These are phyloP conservation scores for Lytechinus variegatus DNA, from an alignment of 35 echinoderm and acorn worm genomes.

Conservation along the genomic window DNA sequence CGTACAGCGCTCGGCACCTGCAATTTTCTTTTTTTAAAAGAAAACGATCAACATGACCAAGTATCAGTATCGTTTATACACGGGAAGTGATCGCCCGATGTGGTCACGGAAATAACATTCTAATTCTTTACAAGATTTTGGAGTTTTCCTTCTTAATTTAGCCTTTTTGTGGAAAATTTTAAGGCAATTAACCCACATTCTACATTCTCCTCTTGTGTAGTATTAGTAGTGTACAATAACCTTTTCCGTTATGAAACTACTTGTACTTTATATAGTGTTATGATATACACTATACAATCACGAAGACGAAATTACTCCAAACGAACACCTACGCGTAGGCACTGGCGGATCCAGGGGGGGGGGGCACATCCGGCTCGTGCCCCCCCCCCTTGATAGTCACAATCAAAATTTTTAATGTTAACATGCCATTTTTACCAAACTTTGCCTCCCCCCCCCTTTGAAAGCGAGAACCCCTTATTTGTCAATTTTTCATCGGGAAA, in stretches of 20 bases:
- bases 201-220: background rate
- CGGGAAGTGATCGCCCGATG: background rate
- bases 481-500: too few relatives aligned
- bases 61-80: background rate
- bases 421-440: too few relatives aligned
- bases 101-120: background rate
- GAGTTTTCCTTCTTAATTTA: background rate
- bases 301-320: too few relatives aligned
- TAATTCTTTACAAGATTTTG: background rate
- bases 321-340: too few relatives aligned
- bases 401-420: too few relatives aligned
- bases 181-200: background rate
- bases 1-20: background rate
- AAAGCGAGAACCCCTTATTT: too few relatives aligned
- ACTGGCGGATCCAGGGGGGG: too few relatives aligned
- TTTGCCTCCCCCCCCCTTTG: too few relatives aligned
- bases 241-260: background rate
- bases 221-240: background rate
- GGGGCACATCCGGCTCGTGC: too few relatives aligned
- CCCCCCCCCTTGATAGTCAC: too few relatives aligned
- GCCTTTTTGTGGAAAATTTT: background rate
- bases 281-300: too few relatives aligned
- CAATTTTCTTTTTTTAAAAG: background rate
- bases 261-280: too few relatives aligned
- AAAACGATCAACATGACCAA: background rate